Evolutionary conservation across 2,888 invertebrate genomes (phyloP).

Genomic region (Lordiphosa fenestrarum): DNA sequence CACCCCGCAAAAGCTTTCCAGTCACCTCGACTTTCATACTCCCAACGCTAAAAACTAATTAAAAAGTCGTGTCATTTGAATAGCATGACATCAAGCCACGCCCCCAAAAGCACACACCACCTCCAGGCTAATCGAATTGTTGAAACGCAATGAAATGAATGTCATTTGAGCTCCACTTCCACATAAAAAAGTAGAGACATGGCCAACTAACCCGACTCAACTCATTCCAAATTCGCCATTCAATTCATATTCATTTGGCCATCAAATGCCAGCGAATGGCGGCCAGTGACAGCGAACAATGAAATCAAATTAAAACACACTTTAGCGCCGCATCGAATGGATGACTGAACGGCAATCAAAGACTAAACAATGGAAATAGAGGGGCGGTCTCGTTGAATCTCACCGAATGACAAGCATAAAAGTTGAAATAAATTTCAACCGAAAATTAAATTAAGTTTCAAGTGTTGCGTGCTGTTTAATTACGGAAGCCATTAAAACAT

Average conservation of each 20-base stretch:
- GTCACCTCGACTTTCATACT: neutral
- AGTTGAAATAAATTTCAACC: constrained; percentile 36
- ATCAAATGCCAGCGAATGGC: constrained; percentile 45
- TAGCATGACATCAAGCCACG: constrained; percentile 13
- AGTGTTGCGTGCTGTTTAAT: constrained; percentile 47
- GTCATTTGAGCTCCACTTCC: constrained; percentile 47
- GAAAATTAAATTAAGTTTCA: constrained; percentile 44
- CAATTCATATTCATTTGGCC: constrained; percentile 69
- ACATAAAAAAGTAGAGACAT: constrained; percentile 7
- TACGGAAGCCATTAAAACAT: constrained; percentile 15
- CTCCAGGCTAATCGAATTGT: constrained; percentile 58
- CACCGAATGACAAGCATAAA: constrained; percentile 24
- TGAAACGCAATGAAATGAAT: constrained; percentile 50
- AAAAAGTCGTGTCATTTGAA: constrained; percentile 60
- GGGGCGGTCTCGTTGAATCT: neutral
- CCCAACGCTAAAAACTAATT: constrained; percentile 64
- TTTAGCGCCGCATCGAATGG: constrained; percentile 50
- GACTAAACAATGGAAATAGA: constrained; percentile 64
- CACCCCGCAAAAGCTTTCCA: constrained; percentile 14
- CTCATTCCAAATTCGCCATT: constrained; percentile 33
- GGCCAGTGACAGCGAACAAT: constrained; percentile 64
- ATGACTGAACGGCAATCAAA: constrained; percentile 58
- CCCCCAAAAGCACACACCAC: constrained; percentile 8
- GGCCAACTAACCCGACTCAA: constrained; percentile 3
- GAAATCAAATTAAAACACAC: constrained; percentile 75